Conservation (phyloP, 2,797 vertebrate species). For the Cuniculus paca region DNA sequence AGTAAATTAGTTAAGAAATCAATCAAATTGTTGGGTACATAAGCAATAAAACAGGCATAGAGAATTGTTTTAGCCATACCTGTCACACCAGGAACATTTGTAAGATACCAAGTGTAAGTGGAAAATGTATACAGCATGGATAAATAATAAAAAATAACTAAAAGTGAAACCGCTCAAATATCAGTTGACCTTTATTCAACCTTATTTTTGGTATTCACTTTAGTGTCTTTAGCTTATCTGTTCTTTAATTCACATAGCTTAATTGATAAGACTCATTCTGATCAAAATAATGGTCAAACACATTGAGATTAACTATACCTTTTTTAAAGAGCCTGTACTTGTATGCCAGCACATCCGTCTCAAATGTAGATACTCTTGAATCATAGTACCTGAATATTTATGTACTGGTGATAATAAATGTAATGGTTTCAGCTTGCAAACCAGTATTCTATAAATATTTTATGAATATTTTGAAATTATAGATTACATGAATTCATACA, state of each 20-base stretch:
- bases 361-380: neutral
- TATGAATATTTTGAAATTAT: constrained; percentile 26
- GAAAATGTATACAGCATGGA: neutral
- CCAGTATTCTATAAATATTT: neutral
- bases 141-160: constrained; percentile 41
- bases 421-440: constrained; percentile 46
- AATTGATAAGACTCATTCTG: neutral
- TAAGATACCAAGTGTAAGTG: neutral
- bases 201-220: neutral
- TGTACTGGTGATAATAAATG: neutral
- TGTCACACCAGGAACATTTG: neutral
- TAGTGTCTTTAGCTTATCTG: neutral
- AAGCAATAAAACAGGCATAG: neutral
- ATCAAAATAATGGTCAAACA: neutral
- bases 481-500: neutral
- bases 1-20: neutral
- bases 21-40: neutral
- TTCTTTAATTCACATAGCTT: constrained; percentile 2
- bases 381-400: constrained; percentile 1
- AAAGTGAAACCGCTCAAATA: neutral
- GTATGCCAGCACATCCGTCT: neutral
- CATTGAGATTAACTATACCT: neutral
- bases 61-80: neutral
- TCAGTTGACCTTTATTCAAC: neutral
- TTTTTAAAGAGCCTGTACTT: neutral